These are phyloP conservation scores for Eptatretus burgeri DNA, from an alignment of 2,113 vertebrate species.

Conservation along the genomic window DNA sequence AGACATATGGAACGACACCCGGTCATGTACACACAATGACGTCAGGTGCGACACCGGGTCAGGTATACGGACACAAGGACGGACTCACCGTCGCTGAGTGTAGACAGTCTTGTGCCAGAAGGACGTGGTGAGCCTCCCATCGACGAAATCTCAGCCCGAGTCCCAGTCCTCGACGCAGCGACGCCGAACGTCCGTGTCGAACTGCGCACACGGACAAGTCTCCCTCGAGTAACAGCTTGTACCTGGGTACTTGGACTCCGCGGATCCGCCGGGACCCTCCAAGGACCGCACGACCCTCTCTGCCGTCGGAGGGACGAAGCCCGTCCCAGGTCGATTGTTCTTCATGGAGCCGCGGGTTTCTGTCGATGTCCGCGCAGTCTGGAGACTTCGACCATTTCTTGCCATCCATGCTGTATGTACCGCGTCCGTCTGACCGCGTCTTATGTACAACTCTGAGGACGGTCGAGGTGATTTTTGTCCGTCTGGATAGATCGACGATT, in stretches of 20 bases:
- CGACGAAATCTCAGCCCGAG: background rate
- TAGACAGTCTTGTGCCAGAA: background rate
- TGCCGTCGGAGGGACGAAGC: background rate
- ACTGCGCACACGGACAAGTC: slow-evolving; percentile 1
- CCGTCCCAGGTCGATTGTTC: background rate
- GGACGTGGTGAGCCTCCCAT: slow-evolving; percentile 3
- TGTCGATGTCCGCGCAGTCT: no score
- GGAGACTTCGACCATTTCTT: no score
- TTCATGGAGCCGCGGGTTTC: no score
- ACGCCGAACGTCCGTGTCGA: slow-evolving; percentile 1
- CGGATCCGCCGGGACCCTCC: background rate
- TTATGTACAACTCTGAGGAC: no score
- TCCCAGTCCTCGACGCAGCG: background rate
- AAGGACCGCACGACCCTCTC: background rate
- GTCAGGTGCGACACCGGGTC: no score
- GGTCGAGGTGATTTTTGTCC: no score
- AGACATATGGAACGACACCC: no score
- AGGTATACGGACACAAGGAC: no score
- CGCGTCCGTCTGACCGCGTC: no score
- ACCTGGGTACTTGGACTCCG: background rate
- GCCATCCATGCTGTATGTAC: no score
- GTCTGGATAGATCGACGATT: no score
- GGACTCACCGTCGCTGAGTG: background rate
- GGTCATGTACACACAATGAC: no score
- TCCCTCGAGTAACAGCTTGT: slow-evolving; percentile 1